phyloP scores from a whole-genome alignment of 2,888 invertebrate species.

The Athripsodes cinereus region DNA sequence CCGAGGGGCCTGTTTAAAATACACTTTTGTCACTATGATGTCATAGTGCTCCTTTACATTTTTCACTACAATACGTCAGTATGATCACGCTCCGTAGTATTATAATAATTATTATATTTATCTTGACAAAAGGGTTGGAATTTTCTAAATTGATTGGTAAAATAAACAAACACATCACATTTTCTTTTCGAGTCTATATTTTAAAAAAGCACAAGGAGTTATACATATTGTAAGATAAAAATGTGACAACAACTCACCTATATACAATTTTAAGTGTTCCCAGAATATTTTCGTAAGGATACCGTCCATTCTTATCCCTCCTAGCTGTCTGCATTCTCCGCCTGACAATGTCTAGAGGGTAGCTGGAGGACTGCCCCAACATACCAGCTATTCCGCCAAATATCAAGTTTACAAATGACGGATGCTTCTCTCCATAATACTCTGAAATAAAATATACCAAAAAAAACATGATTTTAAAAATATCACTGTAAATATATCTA shows the following conservation, averaged over 20 bases:
- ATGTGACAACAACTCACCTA: slow-evolving; percentile 41
- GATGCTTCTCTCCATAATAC: slow-evolving; percentile 41
- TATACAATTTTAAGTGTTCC: slow-evolving; percentile 65
- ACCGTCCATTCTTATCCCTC: slow-evolving; percentile 39
- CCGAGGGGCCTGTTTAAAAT: too few species aligned
- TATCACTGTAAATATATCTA: background rate
- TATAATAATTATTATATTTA: too few species aligned
- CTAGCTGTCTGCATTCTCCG: slow-evolving; percentile 56
- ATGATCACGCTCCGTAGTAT: too few species aligned
- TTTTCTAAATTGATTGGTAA: too few species aligned
- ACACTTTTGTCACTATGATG: too few species aligned
- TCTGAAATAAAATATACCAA: slow-evolving; percentile 30
- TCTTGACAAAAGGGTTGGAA: too few species aligned
- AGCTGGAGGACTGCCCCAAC: slow-evolving; percentile 90
- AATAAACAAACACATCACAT: too few species aligned
- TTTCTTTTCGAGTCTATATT: too few species aligned
- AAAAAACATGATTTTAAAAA: background rate
- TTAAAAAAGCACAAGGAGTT: too few species aligned
- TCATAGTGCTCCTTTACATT: too few species aligned
- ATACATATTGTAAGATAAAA: too few species aligned
- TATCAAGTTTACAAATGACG: slow-evolving; percentile 59
- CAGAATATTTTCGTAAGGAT: slow-evolving; percentile 57
- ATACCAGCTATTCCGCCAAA: slow-evolving; percentile 92
- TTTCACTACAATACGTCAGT: too few species aligned
- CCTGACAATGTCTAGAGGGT: slow-evolving; percentile 91